Evolutionary conservation across 1,140 invertebrate species (phyloP).

Genomic region (Coboldia fuscipes): DNA sequence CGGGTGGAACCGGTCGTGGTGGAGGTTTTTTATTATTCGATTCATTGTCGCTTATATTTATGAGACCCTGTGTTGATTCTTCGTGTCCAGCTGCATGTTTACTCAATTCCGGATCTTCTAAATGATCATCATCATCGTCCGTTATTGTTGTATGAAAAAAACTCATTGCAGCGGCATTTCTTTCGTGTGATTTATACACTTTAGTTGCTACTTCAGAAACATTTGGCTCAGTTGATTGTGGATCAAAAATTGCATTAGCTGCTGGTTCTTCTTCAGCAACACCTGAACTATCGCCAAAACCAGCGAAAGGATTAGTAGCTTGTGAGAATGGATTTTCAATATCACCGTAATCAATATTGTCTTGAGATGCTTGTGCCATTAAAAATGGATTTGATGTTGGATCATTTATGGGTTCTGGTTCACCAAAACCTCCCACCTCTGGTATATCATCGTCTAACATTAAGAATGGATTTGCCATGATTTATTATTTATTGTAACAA

Average conservation of each 20-base stretch:
- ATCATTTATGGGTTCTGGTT: slow-evolving; percentile 19
- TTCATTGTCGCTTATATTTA: slow-evolving; percentile 10
- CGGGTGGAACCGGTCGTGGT: slow-evolving; percentile 33
- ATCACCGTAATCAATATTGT: slow-evolving; percentile 14
- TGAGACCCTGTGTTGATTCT: too few species aligned
- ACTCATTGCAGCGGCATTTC: slow-evolving; percentile 15
- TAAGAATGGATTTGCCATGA: slow-evolving; percentile 56
- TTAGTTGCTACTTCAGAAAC: not conserved
- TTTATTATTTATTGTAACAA: slow-evolving; percentile 27
- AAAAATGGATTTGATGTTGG: slow-evolving; percentile 51
- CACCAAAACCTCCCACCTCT: slow-evolving; percentile 11
- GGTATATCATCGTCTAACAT: slow-evolving; percentile 40
- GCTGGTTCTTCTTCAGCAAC: slow-evolving; percentile 8
- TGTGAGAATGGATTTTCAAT: slow-evolving; percentile 34
- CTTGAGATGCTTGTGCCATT: slow-evolving; percentile 21
- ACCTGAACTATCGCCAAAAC: slow-evolving; percentile 19
- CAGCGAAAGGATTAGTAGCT: slow-evolving; percentile 34
- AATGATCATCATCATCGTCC: slow-evolving; percentile 14
- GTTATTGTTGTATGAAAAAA: slow-evolving; percentile 15
- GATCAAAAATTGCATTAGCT: not conserved
- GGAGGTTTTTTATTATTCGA: slow-evolving; percentile 15
- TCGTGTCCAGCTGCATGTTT: slow-evolving; percentile 4
- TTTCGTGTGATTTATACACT: not conserved
- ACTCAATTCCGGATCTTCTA: slow-evolving; percentile 3
- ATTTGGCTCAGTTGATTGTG: not conserved